A percentile compares a stretch with the other conserved stretches of the same genome.
Evolutionary conservation across 2,888 invertebrate genomes (phyloP).

Genomic region (Tubulanus polymorphus): DNA sequence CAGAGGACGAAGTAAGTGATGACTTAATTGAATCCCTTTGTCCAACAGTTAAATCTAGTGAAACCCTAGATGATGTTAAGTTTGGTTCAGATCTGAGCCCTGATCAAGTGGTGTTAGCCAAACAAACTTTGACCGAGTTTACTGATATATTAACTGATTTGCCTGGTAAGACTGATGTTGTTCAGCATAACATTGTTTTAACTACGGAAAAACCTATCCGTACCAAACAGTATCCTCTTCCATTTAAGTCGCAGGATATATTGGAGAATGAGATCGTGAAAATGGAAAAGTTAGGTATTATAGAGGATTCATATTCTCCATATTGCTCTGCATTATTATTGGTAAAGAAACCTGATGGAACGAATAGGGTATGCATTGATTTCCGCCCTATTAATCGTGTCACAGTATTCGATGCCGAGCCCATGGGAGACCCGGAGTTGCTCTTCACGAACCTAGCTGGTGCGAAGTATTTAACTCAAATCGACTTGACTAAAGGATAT

Average conservation of each 20-base stretch:
- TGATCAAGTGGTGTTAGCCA: neutral
- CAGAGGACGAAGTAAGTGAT: neutral
- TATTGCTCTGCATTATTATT: slow-evolving; percentile 22
- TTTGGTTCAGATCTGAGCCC: neutral
- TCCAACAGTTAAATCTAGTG: neutral
- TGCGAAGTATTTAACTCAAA: slow-evolving; percentile 19
- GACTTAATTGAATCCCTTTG: neutral
- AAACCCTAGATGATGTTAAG: neutral
- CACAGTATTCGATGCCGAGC: slow-evolving; percentile 25
- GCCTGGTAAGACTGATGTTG: slow-evolving; percentile 4
- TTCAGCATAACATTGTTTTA: slow-evolving; percentile 8
- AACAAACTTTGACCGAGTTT: neutral
- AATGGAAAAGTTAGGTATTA: slow-evolving; percentile 15
- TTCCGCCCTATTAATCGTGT: slow-evolving; percentile 20
- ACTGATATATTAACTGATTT: slow-evolving; percentile 6
- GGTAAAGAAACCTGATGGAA: slow-evolving; percentile 20
- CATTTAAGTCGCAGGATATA: neutral
- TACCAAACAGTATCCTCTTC: slow-evolving; percentile 9
- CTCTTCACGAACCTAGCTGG: slow-evolving; percentile 21
- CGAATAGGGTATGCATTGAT: slow-evolving; percentile 23
- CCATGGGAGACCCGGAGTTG: slow-evolving; percentile 21
- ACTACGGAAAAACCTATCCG: slow-evolving; percentile 7
- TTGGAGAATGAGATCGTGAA: slow-evolving; percentile 5
- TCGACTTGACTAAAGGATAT: slow-evolving; percentile 23
- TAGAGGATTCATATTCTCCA: slow-evolving; percentile 17